phyloP scores from a whole-genome alignment of 2,888 invertebrate species.

The Pinctada fucata region DNA sequence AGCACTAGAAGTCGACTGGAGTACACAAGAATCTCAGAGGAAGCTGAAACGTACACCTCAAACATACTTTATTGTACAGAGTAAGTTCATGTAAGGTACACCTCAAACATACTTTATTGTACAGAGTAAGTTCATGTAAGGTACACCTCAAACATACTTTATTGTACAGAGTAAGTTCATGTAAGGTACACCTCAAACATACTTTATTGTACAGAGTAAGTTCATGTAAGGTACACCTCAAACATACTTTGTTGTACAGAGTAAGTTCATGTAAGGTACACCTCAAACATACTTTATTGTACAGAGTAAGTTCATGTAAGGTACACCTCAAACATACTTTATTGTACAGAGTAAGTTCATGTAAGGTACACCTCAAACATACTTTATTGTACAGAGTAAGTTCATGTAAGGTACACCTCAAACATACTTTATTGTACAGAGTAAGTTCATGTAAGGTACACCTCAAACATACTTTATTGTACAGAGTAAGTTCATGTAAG shows the following conservation, averaged over 20 bases:
- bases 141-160: not conserved
- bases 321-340: too few relatives aligned
- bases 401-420: too few relatives aligned
- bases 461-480: constrained; percentile 86
- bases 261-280: too few relatives aligned
- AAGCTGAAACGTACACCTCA: constrained; percentile 84
- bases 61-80: constrained; percentile 85
- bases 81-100: constrained; percentile 74
- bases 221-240: too few relatives aligned
- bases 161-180: not conserved
- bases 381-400: too few relatives aligned
- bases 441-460: constrained; percentile 84
- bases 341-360: too few relatives aligned
- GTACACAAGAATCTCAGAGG: constrained; percentile 80
- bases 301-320: too few relatives aligned
- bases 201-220: too few relatives aligned
- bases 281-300: too few relatives aligned
- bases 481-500: constrained; percentile 79
- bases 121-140: not conserved
- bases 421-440: too few relatives aligned
- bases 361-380: too few relatives aligned
- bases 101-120: not conserved
- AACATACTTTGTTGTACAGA: too few relatives aligned
- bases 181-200: not conserved
- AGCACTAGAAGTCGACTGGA: constrained; percentile 83